Base-by-base conservation (phyloP, 1,140 invertebrate genomes). In the Ganaspis sp. region DNA sequence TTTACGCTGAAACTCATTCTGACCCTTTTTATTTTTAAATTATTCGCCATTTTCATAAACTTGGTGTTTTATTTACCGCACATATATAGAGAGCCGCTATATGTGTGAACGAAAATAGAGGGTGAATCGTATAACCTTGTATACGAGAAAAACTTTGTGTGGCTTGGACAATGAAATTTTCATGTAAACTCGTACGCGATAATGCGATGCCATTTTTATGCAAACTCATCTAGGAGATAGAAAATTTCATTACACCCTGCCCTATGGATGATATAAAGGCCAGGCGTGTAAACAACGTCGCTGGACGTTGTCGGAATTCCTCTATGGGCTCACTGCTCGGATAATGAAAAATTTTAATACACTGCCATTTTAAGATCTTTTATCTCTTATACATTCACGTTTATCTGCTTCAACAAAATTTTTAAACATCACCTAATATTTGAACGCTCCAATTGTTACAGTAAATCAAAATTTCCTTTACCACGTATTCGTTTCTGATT, bases 171-270 rank as follows among this genome's bases (percentile, higher is more conserved):
- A 75, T 75, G 73, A 75, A 70, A 54, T 75, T 75, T 75, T 75
- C 73, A 75, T 75, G 73, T 75, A 75, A 75, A 75, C 73, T 70
- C 64, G 40, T 75, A 75, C 73, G 53, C 70, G 73, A 75, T 75
- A 75, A 75, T 75, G 73, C 37, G 69, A 75, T 75, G 73, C 70
- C 70, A 75, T 75, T 75, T 75, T 75, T 75, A 75, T 75, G 73
- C 73, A 70, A 75, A 75, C 69, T 70, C 73, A 70, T 75, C 73
- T 45, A 49, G 34, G 73, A 69, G 69, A 75, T 75, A 69, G 64
- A 75, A 75, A 75, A 69, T 75, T 75, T 75, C 73, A 75, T 75
- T 75, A 76, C 75, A 42, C 26, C 21, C 40, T 69, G 23, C 58
- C 64, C 34, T 74, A 40, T 70, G 23, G 58, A 64, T 64, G 58